These are phyloP conservation scores for Drosophila lacicola DNA, from an alignment of 2,888 invertebrate species.

Conservation along the genomic window DNA sequence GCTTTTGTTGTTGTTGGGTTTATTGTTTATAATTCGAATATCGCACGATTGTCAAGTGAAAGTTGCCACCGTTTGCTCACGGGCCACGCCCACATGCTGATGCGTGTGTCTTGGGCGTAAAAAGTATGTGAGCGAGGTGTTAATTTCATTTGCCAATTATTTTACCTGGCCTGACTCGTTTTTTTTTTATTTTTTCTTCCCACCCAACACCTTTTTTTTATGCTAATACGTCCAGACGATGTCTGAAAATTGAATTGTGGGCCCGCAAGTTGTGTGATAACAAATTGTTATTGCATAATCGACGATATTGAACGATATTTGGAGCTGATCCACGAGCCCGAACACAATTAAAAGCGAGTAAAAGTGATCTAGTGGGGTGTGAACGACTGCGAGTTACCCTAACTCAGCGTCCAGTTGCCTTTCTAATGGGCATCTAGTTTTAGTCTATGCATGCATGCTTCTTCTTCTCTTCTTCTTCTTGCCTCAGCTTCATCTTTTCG, in stretches of 20 bases:
- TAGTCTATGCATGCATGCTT: too few species aligned
- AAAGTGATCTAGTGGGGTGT: too few species aligned
- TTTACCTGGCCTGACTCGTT: constrained; percentile 20
- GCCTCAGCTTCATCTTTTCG: too few species aligned
- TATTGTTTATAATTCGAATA: constrained; percentile 66
- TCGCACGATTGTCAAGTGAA: constrained; percentile 72
- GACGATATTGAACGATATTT: constrained; percentile 18
- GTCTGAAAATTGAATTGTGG: constrained; percentile 37
- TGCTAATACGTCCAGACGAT: constrained; percentile 43
- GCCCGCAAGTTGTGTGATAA: constrained; percentile 33
- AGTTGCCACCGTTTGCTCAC: constrained; percentile 68
- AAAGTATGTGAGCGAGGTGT: constrained; percentile 80
- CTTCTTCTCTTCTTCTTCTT: too few species aligned
- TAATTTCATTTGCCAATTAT: constrained; percentile 71
- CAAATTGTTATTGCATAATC: constrained; percentile 47
- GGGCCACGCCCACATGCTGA: constrained; percentile 59
- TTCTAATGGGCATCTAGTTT: too few species aligned
- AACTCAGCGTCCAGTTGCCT: too few species aligned
- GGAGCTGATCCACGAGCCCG: constrained; percentile 2
- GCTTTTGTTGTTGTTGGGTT: constrained; percentile 21
- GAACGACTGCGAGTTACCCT: too few species aligned
- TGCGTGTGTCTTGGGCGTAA: constrained; percentile 21
- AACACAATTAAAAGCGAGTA: constrained; percentile 8
- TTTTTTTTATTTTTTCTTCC: not conserved
- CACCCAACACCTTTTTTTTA: constrained; percentile 9